Evolutionary conservation across 2,797 vertebrate genomes (phyloP).

Genomic region (Tarsius wallacei): DNA sequence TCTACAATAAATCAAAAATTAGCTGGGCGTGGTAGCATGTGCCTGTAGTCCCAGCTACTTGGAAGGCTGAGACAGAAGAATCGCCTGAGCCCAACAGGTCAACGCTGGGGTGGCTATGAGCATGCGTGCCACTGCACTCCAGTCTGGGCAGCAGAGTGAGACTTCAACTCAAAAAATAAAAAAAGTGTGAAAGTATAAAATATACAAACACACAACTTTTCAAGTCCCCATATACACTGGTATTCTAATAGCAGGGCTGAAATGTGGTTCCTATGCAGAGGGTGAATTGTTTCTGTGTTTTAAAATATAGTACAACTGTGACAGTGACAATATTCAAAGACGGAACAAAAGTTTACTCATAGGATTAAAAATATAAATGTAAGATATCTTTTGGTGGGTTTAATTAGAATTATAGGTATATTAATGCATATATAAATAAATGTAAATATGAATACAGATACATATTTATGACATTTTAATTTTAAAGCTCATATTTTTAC

Average conservation of each 20-base stretch:
- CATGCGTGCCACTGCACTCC: no score
- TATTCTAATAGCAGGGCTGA: not conserved
- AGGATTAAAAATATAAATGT: not conserved
- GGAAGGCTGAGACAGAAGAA: no score
- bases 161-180: no score
- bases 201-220: not conserved
- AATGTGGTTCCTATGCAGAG: not conserved
- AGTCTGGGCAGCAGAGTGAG: no score
- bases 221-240: not conserved
- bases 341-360: not conserved
- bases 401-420: not conserved
- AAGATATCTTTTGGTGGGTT: not conserved
- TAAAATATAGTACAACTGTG: not conserved
- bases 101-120: no score
- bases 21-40: no score
- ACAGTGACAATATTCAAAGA: not conserved
- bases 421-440: not conserved
- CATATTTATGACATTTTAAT: not conserved
- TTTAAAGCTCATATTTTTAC: slow-evolving; percentile 60
- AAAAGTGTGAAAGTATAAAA: not conserved
- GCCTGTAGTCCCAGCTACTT: no score
- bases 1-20: no score
- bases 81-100: no score
- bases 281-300: not conserved
- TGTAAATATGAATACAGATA: not conserved